Evolutionary conservation across 2,888 invertebrate species (phyloP).

Genomic region (Hymenopus coronatus): DNA sequence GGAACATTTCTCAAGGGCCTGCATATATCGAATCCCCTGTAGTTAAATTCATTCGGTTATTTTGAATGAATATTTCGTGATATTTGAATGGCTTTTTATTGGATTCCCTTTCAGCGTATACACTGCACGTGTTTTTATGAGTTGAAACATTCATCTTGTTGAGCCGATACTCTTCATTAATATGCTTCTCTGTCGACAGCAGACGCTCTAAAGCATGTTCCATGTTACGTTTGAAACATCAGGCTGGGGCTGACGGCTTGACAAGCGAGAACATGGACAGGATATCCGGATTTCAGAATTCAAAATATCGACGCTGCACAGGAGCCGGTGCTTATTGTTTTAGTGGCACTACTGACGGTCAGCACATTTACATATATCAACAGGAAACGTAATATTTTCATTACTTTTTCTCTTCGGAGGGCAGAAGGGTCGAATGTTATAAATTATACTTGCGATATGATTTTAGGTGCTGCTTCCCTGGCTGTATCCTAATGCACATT

Average conservation of each 20-base stretch:
- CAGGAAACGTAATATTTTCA: no score
- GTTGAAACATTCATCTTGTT: background rate
- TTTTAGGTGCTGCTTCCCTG: no score
- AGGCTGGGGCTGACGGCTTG: background rate
- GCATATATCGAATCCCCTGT: no score
- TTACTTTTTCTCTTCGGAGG: no score
- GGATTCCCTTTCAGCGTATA: no score
- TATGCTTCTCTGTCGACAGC: background rate
- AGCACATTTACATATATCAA: no score
- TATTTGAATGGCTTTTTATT: background rate
- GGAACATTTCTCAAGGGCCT: no score
- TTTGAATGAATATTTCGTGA: background rate
- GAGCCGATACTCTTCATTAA: background rate
- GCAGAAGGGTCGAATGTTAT: no score
- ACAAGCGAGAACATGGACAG: background rate
- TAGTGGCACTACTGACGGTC: background rate
- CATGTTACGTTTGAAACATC: background rate
- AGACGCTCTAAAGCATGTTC: background rate
- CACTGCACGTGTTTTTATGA: no score
- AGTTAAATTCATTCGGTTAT: no score
- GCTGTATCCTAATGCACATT: no score
- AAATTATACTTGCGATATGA: no score
- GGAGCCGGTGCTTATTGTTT: background rate
- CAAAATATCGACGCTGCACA: background rate
- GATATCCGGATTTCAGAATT: background rate